These are phyloP conservation scores for Alouatta palliata DNA, from an alignment of 2,113 vertebrate genomes.

Conservation along the genomic window DNA sequence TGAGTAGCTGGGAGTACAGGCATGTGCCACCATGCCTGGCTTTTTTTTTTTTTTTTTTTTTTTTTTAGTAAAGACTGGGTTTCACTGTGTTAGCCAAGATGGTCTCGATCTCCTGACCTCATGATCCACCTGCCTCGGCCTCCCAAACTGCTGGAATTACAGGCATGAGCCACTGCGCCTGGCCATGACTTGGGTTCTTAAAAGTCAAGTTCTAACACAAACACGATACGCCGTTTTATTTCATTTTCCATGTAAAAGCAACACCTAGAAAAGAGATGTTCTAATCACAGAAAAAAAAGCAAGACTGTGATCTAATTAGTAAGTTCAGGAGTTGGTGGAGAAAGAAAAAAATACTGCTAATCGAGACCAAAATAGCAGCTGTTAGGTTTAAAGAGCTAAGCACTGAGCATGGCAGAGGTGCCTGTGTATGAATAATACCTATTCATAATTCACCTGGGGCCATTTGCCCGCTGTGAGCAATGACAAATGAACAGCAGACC, in stretches of 20 bases:
- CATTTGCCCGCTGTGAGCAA: conserved; percentile 63
- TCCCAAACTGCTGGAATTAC: no score
- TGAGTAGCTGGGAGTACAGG: no score
- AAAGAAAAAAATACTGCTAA: conserved; percentile 54
- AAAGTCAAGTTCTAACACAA: conserved; percentile 15
- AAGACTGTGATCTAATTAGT: conserved; percentile 55
- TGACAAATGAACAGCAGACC: conserved; percentile 51
- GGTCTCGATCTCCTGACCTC: no score
- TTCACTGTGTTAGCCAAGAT: no score
- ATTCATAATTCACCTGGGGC: conserved; percentile 56
- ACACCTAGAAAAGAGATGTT: not conserved
- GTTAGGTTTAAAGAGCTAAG: conserved; percentile 52
- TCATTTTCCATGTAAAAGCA: conserved; percentile 5
- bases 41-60: no score
- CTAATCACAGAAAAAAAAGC: not conserved
- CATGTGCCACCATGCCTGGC: no score
- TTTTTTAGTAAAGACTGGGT: no score
- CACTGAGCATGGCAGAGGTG: not conserved
- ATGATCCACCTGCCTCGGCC: no score
- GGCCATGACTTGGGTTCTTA: not conserved
- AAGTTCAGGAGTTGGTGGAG: conserved; percentile 56
- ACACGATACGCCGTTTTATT: not conserved
- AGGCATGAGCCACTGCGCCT: no score
- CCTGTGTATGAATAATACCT: conserved; percentile 43
- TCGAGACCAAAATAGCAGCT: conserved; percentile 55